Evolutionary conservation across 2,113 vertebrate genomes (phyloP), one percentile per base, ranked within the genome.

Genomic region (Gila orcuttii): DNA sequence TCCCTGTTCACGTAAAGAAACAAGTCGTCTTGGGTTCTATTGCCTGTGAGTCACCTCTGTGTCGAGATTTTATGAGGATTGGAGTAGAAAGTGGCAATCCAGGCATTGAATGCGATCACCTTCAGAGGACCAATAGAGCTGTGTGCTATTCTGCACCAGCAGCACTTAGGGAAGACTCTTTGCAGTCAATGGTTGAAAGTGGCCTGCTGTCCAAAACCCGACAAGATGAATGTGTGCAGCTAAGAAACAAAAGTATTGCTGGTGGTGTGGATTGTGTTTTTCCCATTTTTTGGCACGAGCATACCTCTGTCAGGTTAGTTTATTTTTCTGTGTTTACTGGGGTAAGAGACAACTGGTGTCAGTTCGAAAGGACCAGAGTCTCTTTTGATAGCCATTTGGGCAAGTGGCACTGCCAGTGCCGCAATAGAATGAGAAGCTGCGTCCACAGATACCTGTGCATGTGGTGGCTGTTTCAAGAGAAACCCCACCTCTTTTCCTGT

Each of bases 341-440:
- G 33, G 21, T 74, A 12, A 74, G 39, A 74, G 39, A 13, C 71
- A 74, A 11, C 9, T 74, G 71, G 39, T 74, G 71, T 74, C n/a
- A n/a, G n/a, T n/a, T 74, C 12, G 21, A 45, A n/a, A 74, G 71
- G 71, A 74, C 71, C 11, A 42, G 39, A 5, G 71, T 74, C n/a
- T 74, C 71, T 23, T 74, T 74, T 74, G 71, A 74, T 45, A n/a
- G 36, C 71, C 36, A 23, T 42, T 8, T 42, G 19, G 69, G 68
- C 33, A 17, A 73, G 36, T 73, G 36, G 36, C 19, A 45, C 33
- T 73, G 71, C 39, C 39, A 45, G 71, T 74, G 39, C 19, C 10
- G 39, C 21, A 42, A 74, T 45, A 74, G 23, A 74, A 74, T 2
- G 21, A 73, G 36, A 12, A 42, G 9, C 21, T 45, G 69, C 9